Evolutionary conservation across 2,888 invertebrate genomes (phyloP).

Genomic region (Sinopyrophorus schimmeli): DNA sequence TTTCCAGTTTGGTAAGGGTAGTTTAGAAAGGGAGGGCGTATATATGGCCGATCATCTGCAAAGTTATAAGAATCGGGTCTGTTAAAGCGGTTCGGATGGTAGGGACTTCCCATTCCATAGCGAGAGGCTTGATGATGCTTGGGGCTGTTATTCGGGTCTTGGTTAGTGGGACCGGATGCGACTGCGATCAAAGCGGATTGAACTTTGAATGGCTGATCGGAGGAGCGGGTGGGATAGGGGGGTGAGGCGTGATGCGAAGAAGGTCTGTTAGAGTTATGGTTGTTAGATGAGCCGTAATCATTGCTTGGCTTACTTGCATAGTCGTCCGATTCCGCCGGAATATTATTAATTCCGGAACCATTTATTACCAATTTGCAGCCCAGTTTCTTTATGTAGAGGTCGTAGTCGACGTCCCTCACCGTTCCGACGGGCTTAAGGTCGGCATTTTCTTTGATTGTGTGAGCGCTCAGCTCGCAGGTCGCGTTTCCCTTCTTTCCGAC

Average conservation of each 20-base stretch:
- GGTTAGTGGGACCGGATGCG: slow-evolving; percentile 8
- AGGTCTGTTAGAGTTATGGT: no score
- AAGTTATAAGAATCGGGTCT: slow-evolving; percentile 4
- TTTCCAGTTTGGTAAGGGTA: slow-evolving; percentile 6
- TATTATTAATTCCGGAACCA: slow-evolving; percentile 33
- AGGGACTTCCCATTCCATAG: slow-evolving; percentile 16
- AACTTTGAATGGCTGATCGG: slow-evolving; percentile 13
- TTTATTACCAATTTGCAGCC: slow-evolving; percentile 56
- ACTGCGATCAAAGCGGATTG: slow-evolving; percentile 20
- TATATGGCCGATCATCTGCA: slow-evolving; percentile 7
- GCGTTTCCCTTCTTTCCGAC: slow-evolving; percentile 65
- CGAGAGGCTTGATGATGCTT: neutral
- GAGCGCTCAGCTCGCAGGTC: slow-evolving; percentile 61
- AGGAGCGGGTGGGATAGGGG: neutral
- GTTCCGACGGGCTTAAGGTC: slow-evolving; percentile 60
- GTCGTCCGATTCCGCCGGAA: slow-evolving; percentile 1
- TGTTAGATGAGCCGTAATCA: slow-evolving; percentile 4
- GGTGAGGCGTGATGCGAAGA: neutral
- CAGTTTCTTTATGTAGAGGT: slow-evolving; percentile 61
- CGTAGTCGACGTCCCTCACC: slow-evolving; percentile 63
- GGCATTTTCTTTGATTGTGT: slow-evolving; percentile 55
- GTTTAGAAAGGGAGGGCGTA: slow-evolving; percentile 11
- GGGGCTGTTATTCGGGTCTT: neutral
- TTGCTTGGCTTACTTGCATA: neutral
- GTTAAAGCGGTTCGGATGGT: slow-evolving; percentile 11